Evolutionary conservation across 2,888 invertebrate species (phyloP).

Genomic region (Odontocerum albicorne): DNA sequence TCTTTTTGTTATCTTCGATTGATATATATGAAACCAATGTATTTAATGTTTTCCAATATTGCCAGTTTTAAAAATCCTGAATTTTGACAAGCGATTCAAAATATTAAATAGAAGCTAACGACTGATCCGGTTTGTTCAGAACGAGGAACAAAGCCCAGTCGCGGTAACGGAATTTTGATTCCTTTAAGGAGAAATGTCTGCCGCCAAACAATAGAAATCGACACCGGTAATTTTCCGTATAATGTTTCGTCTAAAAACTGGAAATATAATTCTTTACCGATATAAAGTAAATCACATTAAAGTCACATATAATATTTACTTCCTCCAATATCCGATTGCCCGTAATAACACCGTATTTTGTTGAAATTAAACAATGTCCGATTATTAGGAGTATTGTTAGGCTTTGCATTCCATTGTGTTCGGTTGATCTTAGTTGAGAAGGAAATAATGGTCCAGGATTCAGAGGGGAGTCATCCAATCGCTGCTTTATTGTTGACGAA

Average conservation of each 20-base stretch:
- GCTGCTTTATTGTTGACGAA: constrained; percentile 35
- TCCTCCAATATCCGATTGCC: constrained; percentile 9
- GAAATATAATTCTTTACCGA: constrained; percentile 23
- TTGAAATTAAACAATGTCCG: constrained; percentile 33
- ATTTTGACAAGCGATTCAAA: not conserved
- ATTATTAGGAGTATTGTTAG: constrained; percentile 33
- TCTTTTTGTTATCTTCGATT: not conserved
- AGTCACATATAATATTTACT: constrained; percentile 13
- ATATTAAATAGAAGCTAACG: constrained; percentile 11
- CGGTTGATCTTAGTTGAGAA: constrained; percentile 23
- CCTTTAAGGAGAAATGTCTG: not conserved
- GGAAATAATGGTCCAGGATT: constrained; percentile 29
- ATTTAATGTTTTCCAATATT: not conserved
- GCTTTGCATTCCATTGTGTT: constrained; percentile 25
- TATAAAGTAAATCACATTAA: constrained; percentile 1
- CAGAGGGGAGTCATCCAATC: constrained; percentile 31
- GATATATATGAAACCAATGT: not conserved
- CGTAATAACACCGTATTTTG: constrained; percentile 28
- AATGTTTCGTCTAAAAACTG: constrained; percentile 10
- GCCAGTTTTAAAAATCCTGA: not conserved
- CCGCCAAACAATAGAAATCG: constrained; percentile 18
- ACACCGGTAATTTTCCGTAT: constrained; percentile 27
- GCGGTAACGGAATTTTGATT: constrained; percentile 2
- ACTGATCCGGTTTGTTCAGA: constrained; percentile 4
- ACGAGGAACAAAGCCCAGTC: not conserved